phyloP scores from a whole-genome alignment of 2,888 invertebrate genomes.

The Oegoconia quadripuncta region DNA sequence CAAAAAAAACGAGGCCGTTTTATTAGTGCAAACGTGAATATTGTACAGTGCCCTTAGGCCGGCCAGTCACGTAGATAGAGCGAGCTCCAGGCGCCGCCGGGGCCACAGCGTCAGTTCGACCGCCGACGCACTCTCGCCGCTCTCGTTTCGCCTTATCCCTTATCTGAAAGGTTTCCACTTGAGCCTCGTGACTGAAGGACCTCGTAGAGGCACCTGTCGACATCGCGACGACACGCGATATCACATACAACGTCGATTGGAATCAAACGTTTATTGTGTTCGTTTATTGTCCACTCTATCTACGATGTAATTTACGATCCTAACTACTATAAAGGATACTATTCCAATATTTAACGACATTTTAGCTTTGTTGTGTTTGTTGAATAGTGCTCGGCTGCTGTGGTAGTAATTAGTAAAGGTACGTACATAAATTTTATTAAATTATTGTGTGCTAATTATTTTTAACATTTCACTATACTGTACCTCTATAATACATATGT shows the following conservation, averaged over 20 bases:
- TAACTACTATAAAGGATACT: constrained; percentile 26
- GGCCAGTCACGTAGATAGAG: constrained; percentile 44
- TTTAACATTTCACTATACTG: too few species aligned
- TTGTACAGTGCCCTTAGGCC: constrained; percentile 47
- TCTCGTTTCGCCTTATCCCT: constrained; percentile 54
- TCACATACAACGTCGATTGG: constrained; percentile 36
- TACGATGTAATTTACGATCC: constrained; percentile 35
- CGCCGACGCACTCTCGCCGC: constrained; percentile 28
- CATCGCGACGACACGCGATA: constrained; percentile 27
- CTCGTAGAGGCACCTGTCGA: constrained; percentile 29
- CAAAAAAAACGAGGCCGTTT: constrained; percentile 45
- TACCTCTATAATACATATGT: too few species aligned
- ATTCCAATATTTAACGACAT: constrained; percentile 21
- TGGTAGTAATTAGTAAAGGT: not conserved
- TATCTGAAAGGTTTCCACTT: constrained; percentile 45
- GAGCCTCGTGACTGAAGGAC: constrained; percentile 49
- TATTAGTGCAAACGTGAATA: constrained; percentile 38
- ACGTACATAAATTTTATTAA: not conserved
- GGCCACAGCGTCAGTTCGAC: constrained; percentile 21
- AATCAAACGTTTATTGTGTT: constrained; percentile 41
- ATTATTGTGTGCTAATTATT: too few species aligned
- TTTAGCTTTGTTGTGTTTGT: constrained; percentile 24
- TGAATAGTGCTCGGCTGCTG: constrained; percentile 21
- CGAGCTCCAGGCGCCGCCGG: constrained; percentile 29
- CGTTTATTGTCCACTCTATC: constrained; percentile 32